Evolutionary conservation across 2,797 vertebrate species (phyloP), one percentile per base, ranked within the genome.

Genomic region (Margarornis squamiger): DNA sequence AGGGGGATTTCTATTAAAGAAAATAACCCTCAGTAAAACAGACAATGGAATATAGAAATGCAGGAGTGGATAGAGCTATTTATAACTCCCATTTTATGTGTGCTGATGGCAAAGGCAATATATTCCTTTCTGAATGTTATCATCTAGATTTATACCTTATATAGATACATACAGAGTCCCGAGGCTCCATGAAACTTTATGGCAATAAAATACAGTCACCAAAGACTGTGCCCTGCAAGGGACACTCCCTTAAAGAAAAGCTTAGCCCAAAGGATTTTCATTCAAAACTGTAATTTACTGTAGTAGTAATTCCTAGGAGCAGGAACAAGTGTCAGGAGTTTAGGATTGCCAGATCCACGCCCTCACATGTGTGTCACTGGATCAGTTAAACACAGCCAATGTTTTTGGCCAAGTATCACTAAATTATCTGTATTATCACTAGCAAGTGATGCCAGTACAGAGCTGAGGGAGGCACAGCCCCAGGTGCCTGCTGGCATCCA

Each of bases 381-480:
- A 3, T 9, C 86, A 49, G 7, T n/a, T 34, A n/a, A 52, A 63
- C 62, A 57, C 67, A 59, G 38, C 9, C 2, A 23, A 7, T 21
- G 1, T 5, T 15, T 41, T 66, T 52, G 13, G 32, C 41, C 77
- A 46, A 68, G 58, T 39, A n/a, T 21, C 39, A 41, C 59, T 39
- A 30, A 39, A 41, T 62, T 41, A 30, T 62, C 59, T 41, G 6
- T 30, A 22, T 30, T 30, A 41, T 41, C 39, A 62, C 29, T 30
- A 14, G 12, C 24, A 4, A 7, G 19, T 4, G 55, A 55, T 22
- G 29, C 66, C 58, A 41, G 14, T 0, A 4, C 2, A 10, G 75
- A 76, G 77, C 59, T 1, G 16, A 45, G 41, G 18, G 27, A 58
- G 49, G n/a, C 12, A 2, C 2, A 36, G n/a, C 45, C 66, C 74